A percentile compares a stretch with the other conserved stretches of the same genome.
Evolutionary conservation across 2,797 vertebrate species (phyloP).

Genomic region (Discoglossus pictus): DNA sequence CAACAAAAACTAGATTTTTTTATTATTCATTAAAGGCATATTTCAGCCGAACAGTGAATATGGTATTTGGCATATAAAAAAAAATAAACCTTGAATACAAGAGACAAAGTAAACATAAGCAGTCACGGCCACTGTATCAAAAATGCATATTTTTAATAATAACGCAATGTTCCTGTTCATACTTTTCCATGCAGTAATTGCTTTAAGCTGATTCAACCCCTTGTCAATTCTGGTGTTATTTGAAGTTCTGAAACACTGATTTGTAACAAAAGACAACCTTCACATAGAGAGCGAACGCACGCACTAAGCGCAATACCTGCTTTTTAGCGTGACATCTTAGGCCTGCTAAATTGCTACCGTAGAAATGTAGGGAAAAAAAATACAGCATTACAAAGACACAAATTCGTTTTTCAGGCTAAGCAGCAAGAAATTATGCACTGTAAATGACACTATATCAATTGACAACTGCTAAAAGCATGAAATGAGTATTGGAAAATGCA

Average conservation of each 20-base stretch:
- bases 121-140: constrained; percentile 16
- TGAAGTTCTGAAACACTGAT: constrained; percentile 8
- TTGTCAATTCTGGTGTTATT: constrained; percentile 15
- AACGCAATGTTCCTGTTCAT: constrained; percentile 18
- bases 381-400: no score
- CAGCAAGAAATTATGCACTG: not conserved
- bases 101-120: constrained; percentile 19
- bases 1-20: no score
- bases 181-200: constrained; percentile 26
- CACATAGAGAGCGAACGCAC: constrained; percentile 1
- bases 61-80: constrained; percentile 13
- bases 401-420: not conserved
- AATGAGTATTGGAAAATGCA: no score
- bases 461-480: no score
- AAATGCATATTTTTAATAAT: constrained; percentile 15
- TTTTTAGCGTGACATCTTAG: constrained; percentile 22
- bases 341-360: no score
- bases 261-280: constrained; percentile 32
- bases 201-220: constrained; percentile 15
- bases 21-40: no score
- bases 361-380: no score
- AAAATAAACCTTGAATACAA: constrained; percentile 3
- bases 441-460: not conserved
- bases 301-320: not conserved
- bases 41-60: not conserved